phyloP scores from a whole-genome alignment of 2,888 invertebrate genomes.

The Syrphus vitripennis region DNA sequence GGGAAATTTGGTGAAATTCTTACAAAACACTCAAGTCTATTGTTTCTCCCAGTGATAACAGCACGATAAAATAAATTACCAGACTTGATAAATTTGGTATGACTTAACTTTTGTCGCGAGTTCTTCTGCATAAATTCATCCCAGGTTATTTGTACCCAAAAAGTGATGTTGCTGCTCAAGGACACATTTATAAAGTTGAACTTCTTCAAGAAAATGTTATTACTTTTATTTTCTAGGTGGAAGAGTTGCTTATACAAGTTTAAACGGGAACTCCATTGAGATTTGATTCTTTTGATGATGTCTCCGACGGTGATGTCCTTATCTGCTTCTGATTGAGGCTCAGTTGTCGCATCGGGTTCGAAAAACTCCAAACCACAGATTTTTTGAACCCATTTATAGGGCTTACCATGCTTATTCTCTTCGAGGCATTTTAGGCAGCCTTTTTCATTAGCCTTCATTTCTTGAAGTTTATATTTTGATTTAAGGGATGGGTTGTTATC shows the following conservation, averaged over 20 bases:
- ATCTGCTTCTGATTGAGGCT: neutral
- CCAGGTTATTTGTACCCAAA: conserved; percentile 87
- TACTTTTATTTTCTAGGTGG: conserved; percentile 79
- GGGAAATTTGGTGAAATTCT: conserved; percentile 93
- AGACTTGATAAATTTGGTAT: conserved; percentile 83
- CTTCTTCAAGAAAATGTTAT: conserved; percentile 75
- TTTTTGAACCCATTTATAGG: conserved; percentile 95
- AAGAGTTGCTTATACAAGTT: conserved; percentile 90
- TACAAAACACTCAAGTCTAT: conserved; percentile 89
- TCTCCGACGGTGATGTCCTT: conserved; percentile 86
- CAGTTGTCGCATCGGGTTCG: conserved; percentile 79
- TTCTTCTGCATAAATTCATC: conserved; percentile 81
- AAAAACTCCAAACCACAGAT: conserved; percentile 93
- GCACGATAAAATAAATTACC: conserved; percentile 89
- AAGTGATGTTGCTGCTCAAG: conserved; percentile 85
- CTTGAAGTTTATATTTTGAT: conserved; percentile 85
- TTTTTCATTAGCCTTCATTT: conserved; percentile 79
- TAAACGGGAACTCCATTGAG: conserved; percentile 88
- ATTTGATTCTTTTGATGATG: conserved; percentile 88
- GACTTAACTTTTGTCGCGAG: conserved; percentile 35
- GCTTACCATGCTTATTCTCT: conserved; percentile 86
- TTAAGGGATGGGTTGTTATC: conserved; percentile 91
- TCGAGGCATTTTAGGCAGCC: conserved; percentile 81
- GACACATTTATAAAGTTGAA: conserved; percentile 76
- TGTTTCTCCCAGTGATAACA: conserved; percentile 90